Conservation (phyloP, 2,113 vertebrate species). For the Nothoprocta perdicaria region DNA sequence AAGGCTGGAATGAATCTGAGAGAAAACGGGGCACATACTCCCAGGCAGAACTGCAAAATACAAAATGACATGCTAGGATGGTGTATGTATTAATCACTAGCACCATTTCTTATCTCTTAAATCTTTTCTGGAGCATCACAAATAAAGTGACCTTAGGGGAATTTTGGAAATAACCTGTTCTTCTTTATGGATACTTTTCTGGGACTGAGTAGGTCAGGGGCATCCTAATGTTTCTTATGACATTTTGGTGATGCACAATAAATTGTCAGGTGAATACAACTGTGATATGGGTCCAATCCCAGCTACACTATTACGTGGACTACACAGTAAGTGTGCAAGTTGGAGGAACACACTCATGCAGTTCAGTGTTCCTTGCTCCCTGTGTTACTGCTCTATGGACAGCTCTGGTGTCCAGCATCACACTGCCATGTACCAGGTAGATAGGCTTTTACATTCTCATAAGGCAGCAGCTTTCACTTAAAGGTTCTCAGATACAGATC, state of each 20-base stretch:
- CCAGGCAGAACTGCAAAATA: not conserved
- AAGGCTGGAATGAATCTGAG: not conserved
- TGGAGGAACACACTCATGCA: not conserved
- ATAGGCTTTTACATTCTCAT: accelerated
- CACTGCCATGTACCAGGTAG: not conserved
- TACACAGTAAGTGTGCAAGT: not conserved
- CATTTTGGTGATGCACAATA: accelerated
- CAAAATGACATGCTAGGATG: not conserved
- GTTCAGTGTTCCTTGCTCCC: not conserved
- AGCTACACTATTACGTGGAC: accelerated
- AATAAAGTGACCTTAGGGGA: not conserved
- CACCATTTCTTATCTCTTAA: not conserved
- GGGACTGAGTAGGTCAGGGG: not conserved
- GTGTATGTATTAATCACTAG: accelerated
- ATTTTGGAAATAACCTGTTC: not conserved
- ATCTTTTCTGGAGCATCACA: not conserved
- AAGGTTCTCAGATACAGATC: not conserved
- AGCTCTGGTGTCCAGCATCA: not conserved
- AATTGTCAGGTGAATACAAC: not conserved
- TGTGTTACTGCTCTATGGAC: not conserved
- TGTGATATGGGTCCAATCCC: not conserved
- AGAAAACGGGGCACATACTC: not conserved
- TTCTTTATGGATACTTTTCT: not conserved
- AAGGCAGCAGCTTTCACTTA: not conserved
- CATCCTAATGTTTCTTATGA: not conserved